Evolutionary conservation across 2,113 vertebrate genomes (phyloP).

Genomic region (Anas platyrhynchos): DNA sequence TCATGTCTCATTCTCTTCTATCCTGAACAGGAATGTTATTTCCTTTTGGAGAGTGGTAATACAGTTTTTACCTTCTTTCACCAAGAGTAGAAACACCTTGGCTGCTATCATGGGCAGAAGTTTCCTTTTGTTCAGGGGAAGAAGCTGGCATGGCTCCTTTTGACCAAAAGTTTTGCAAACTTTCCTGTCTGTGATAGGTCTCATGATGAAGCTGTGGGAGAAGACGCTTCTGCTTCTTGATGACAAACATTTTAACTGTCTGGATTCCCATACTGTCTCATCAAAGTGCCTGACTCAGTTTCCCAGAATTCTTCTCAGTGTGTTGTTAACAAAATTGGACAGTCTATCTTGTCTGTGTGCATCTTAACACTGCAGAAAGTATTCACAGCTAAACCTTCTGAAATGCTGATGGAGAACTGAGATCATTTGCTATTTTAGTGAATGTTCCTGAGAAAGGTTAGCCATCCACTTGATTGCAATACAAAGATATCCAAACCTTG

Average conservation of each 20-base stretch:
- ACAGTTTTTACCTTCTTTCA: not conserved
- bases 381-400: not conserved
- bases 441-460: not conserved
- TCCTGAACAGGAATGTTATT: no score
- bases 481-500: not conserved
- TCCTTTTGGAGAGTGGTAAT: not conserved
- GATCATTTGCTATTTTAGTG: not conserved
- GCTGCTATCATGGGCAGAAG: accelerated
- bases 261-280: not conserved
- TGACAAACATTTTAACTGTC: not conserved
- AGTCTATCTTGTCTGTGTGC: not conserved
- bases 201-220: not conserved
- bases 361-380: not conserved
- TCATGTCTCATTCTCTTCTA: not conserved
- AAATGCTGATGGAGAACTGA: accelerated
- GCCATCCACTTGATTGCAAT: not conserved
- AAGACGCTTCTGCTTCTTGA: not conserved
- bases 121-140: not conserved
- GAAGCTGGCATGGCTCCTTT: not conserved
- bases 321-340: not conserved
- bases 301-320: not conserved
- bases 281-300: not conserved
- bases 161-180: not conserved
- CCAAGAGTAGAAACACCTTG: not conserved
- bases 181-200: not conserved